Base-by-base conservation (phyloP, 2,797 vertebrate species). In the Gorsachius magnificus region DNA sequence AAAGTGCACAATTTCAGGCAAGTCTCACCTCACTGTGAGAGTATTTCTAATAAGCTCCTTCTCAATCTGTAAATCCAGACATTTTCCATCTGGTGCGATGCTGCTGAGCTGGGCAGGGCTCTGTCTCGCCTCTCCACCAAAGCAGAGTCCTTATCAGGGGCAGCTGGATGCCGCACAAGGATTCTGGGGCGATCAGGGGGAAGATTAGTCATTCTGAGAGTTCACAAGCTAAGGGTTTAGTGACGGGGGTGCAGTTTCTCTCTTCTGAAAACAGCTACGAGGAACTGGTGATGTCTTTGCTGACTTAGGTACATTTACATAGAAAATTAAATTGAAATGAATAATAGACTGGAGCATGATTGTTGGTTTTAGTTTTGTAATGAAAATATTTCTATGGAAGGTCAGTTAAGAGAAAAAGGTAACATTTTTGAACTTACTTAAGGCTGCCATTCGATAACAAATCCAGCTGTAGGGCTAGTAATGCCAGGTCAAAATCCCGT, bases 71-170 rank as follows among this genome's bases (percentile, higher is more conserved):
- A 68, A 50, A 82, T 60, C 81, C 89, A 91, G 81, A 72, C 28
- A 1, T 91, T 95, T 92, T 95, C 93, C 87, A 60, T 91, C 87
- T 96, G 89, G 48, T 43, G 76, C 5, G 83, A 46, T 92, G 89
- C 38, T 77, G 51, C 70, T 79, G 45, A 90, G 41, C 63, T 57
- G 72, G 83, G 57, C 69, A 82, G 75, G 88, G 63, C 75, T 71
- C 65, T 46, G 77, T 90, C 83, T 96, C 3, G 4, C 71, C 68
- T 70, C 60, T 78, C 91, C 61, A 60, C 69, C 76, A 76, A 35
- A 38, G 71, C 43, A 65, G 71, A 78, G 45, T 76, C 83, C 21
- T 6, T 38, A 38, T 80, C 79, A 0, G 68, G 45, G 57, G 26
- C 64, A 61, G 63, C 28, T 8, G 22, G 92, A 36, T 72, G 81